Evolutionary conservation across 2,888 invertebrate genomes (phyloP).

Genomic region (Meiosimyza decipiens): DNA sequence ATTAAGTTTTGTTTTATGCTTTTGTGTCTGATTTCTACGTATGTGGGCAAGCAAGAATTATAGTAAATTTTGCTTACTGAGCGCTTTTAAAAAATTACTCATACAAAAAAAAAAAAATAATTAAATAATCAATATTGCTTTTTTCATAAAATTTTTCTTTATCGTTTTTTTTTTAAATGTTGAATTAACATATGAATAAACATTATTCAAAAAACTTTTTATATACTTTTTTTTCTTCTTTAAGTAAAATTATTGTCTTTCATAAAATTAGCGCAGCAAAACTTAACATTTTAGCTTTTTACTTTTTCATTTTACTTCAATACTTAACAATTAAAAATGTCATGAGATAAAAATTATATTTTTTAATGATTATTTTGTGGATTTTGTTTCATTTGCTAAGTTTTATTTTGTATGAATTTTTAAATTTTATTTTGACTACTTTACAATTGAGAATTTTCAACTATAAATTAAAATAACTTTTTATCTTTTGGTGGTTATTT

Average conservation of each 20-base stretch:
- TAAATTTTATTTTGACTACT: background rate
- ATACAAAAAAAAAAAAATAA: background rate
- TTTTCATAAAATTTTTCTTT: background rate
- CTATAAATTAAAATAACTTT: background rate
- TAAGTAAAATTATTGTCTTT: constrained; percentile 33
- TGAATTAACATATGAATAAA: background rate
- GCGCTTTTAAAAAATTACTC: too few relatives aligned
- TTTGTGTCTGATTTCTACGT: too few relatives aligned
- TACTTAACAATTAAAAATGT: background rate
- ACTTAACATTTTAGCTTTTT: constrained; percentile 13
- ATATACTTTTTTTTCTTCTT: background rate
- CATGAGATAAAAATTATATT: too few relatives aligned
- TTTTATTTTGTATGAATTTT: constrained; percentile 3
- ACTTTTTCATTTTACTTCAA: background rate
- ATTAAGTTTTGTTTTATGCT: too few relatives aligned
- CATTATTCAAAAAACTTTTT: background rate
- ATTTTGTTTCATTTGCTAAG: constrained; percentile 8
- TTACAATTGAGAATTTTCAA: constrained; percentile 6
- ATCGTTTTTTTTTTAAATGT: background rate
- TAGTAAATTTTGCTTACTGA: too few relatives aligned
- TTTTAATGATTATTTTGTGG: constrained; percentile 1
- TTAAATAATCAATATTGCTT: too few relatives aligned
- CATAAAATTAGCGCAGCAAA: constrained; percentile 28
- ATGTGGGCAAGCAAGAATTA: too few relatives aligned
- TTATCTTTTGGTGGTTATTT: constrained; percentile 6